Evolutionary conservation across 2,113 vertebrate species (phyloP).

Genomic region (Anseranas semipalmata): DNA sequence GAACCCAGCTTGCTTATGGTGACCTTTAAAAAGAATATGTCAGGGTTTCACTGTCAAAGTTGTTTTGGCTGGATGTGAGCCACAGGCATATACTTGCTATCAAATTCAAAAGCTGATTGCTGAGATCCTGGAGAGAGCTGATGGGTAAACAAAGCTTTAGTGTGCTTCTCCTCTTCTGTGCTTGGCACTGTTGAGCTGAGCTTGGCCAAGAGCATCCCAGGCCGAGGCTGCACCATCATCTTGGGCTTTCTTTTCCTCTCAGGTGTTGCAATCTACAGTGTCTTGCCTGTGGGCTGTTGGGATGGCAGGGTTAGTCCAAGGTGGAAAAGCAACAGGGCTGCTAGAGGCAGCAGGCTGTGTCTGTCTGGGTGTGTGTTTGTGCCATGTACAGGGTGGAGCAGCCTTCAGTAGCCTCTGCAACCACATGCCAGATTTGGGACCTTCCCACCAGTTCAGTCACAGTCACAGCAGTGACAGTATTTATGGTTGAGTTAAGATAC

Average conservation of each 20-base stretch:
- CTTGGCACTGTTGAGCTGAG: neutral
- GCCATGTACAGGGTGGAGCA: neutral
- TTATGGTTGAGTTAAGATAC: neutral
- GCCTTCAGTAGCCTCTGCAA: neutral
- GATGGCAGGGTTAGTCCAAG: neutral
- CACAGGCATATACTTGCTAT: neutral
- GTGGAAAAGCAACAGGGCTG: neutral
- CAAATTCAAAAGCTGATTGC: neutral
- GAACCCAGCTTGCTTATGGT: neutral
- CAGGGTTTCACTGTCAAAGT: conserved; percentile 1
- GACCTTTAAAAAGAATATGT: conserved; percentile 53
- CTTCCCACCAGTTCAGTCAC: neutral
- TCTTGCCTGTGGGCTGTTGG: neutral
- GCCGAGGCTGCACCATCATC: neutral
- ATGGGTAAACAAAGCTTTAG: neutral
- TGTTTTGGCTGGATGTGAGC: neutral
- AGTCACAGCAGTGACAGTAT: neutral
- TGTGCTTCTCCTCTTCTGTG: neutral
- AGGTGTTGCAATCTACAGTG: rapidly evolving
- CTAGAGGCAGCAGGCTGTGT: neutral
- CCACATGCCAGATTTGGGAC: neutral
- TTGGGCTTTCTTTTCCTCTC: neutral
- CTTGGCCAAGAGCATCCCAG: neutral
- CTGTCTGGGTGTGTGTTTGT: neutral
- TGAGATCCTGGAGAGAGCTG: neutral